Percentiles rank a stretch among this genome's conserved stretches.
Evolutionary conservation across 2,888 invertebrate species (phyloP).

Genomic region (Mantis religiosa): DNA sequence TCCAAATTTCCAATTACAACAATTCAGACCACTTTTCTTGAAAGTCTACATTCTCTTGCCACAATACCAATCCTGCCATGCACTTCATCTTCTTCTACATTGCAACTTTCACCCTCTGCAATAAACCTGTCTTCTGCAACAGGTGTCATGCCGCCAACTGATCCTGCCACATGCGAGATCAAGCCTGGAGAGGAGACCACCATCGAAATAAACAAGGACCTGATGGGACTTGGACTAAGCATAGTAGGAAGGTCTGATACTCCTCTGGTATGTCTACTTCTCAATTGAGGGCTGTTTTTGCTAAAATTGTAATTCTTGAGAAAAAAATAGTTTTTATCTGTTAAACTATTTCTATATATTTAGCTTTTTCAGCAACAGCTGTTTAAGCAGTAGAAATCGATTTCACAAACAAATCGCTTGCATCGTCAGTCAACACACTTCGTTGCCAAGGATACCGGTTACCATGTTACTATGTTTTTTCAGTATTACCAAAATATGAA

Average conservation of each 20-base stretch:
- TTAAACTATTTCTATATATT: neutral
- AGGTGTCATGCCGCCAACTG: constrained; percentile 47
- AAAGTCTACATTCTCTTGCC: constrained; percentile 15
- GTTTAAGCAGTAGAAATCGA: no score
- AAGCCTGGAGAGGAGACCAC: constrained; percentile 76
- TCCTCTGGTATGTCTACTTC: constrained; percentile 48
- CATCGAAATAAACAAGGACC: constrained; percentile 86
- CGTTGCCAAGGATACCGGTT: no score
- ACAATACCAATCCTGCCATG: constrained; percentile 29
- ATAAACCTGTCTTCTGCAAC: constrained; percentile 29
- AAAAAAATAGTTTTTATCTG: neutral
- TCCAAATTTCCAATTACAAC: constrained; percentile 22
- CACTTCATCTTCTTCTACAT: constrained; percentile 32
- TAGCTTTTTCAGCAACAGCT: neutral
- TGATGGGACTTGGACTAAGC: constrained; percentile 79
- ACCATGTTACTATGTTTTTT: no score
- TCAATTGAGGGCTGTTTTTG: neutral
- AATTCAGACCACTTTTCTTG: constrained; percentile 20
- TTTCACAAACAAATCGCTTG: no score
- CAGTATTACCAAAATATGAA: no score
- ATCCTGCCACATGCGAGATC: constrained; percentile 74
- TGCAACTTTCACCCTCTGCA: constrained; percentile 29
- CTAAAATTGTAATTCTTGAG: neutral
- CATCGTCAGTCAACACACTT: no score
- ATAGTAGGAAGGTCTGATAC: constrained; percentile 94